Base-by-base conservation (phyloP, 2,888 invertebrate species). In the Xestia sexstrigata region DNA sequence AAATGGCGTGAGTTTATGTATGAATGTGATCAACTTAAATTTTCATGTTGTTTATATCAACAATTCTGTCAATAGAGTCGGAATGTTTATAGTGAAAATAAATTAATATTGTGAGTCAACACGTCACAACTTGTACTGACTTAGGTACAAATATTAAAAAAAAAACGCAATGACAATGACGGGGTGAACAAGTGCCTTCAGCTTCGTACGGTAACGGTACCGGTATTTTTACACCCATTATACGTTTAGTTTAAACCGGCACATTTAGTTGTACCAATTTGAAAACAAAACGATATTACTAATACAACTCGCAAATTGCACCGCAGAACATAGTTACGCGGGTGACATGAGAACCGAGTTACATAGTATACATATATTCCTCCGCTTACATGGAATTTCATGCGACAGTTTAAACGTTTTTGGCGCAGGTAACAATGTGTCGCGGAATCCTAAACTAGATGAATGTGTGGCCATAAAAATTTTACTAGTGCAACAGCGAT, bases 61-160 rank as follows among this genome's bases (percentile, higher is more conserved):
- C 70, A 70, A 35, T 58, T 66, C 74, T 62, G 69, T 76, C 63
- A 87, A 87, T 74, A 83, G 49, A 72, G 73, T 77, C 39, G 71
- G 20, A 83, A 81, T 86, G 79, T 88, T 87, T 87, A 83, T 87
- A 78, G 79, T 81, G 85, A 88, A 85, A 89, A 89, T 86, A 88
- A 71, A 74, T 79, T 86, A 87, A 85, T 80, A 87, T 81, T 55
- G 72, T 70, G 72, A 77, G 83, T 80, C 84, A 88, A 90, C 88
- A 89, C 52, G 62, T 30, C 63, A n/a, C n/a, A n/a, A n/a, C n/a
- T n/a, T n/a, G n/a, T n/a, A n/a, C n/a, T n/a, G n/a, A n/a, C n/a
- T n/a, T n/a, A n/a, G n/a, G n/a, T n/a, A n/a, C n/a, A n/a, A n/a
- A n/a, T n/a, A n/a, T n/a, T n/a, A n/a, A n/a, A n/a, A n/a, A n/a